Evolutionary conservation across 2,797 vertebrate genomes (phyloP).

Genomic region (Sarcophilus harrisii): DNA sequence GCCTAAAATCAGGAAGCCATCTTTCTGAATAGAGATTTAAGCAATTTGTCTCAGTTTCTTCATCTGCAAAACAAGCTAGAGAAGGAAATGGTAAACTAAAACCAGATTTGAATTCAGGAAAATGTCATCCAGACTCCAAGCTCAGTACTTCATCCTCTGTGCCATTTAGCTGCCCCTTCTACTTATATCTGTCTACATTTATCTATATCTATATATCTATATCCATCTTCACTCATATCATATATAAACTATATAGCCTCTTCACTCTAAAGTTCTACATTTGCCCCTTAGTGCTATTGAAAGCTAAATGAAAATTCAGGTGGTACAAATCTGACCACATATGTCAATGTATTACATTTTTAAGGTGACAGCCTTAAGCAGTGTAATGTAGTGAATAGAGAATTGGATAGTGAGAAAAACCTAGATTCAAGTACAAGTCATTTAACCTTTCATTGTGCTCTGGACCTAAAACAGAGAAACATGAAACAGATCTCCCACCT

Average conservation of each 20-base stretch:
- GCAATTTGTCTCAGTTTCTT: not conserved
- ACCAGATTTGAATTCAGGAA: not conserved
- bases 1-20: not conserved
- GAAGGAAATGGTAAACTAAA: not conserved
- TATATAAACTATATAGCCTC: too few species aligned
- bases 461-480: not conserved
- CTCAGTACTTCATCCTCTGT: not conserved
- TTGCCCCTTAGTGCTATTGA: constrained; percentile 11
- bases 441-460: not conserved
- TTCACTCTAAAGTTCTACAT: constrained; percentile 20
- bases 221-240: too few species aligned
- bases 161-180: not conserved
- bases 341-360: not conserved
- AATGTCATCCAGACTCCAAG: not conserved
- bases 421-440: not conserved
- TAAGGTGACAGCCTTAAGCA: not conserved
- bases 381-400: not conserved
- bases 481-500: not conserved
- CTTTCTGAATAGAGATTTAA: not conserved
- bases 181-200: not conserved
- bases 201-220: not conserved
- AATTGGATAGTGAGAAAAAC: not conserved
- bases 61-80: not conserved
- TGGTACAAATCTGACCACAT: not conserved
- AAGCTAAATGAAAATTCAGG: not conserved